These are phyloP conservation scores for Pogona vitticeps DNA, from an alignment of 2,113 vertebrate genomes.

Conservation along the genomic window DNA sequence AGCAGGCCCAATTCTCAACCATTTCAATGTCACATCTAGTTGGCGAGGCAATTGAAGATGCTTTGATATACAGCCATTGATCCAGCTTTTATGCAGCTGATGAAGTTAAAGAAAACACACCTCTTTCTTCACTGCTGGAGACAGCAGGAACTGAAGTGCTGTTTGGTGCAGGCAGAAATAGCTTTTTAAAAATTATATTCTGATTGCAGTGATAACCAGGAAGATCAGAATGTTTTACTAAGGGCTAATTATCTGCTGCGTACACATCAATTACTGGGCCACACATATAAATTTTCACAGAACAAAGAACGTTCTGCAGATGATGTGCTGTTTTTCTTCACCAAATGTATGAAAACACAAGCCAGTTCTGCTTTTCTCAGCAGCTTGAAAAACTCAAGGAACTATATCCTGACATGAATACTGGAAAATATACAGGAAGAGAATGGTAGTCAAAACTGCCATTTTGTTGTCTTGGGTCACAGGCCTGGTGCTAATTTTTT, in stretches of 20 bases:
- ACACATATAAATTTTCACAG: not conserved
- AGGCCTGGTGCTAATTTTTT: not conserved
- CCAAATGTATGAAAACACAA: not conserved
- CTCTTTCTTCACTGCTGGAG: accelerated
- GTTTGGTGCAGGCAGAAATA: not conserved
- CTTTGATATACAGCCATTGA: not conserved
- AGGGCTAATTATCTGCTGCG: slow-evolving; percentile 35
- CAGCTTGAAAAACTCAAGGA: not conserved
- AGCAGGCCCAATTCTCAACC: not conserved
- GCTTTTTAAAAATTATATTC: not conserved
- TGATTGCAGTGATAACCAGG: not conserved
- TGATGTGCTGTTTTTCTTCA: not conserved
- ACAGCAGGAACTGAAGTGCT: not conserved
- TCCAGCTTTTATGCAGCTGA: not conserved
- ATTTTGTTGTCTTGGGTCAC: not conserved
- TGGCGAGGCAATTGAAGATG: not conserved
- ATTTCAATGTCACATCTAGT: not conserved
- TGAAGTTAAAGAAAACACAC: not conserved
- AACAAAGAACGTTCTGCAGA: slow-evolving; percentile 4
- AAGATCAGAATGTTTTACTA: not conserved
- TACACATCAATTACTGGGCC: slow-evolving; percentile 18
- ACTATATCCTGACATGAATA: not conserved
- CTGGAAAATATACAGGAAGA: not conserved
- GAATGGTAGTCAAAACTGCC: not conserved
- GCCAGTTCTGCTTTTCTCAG: not conserved